A percentile compares a stretch with the other conserved stretches of the same genome.
Evolutionary conservation across 2,113 vertebrate species (phyloP).

Genomic region (Bubo blakistoni): DNA sequence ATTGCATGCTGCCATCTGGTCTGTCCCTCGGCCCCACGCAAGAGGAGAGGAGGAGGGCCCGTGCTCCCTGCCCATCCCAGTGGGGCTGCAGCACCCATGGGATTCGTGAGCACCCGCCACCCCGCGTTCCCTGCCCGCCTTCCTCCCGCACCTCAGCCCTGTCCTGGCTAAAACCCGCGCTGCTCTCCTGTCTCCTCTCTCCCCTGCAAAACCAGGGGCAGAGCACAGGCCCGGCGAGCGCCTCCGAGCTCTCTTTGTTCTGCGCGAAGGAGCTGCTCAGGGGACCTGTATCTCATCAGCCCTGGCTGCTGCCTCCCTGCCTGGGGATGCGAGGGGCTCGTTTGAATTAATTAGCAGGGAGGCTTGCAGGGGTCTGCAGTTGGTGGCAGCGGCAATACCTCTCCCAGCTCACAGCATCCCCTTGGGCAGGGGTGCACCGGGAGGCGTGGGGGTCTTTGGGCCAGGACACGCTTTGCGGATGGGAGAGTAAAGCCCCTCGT

Average conservation of each 20-base stretch:
- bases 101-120: background rate
- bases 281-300: conserved; percentile 19
- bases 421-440: rapidly evolving
- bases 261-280: background rate
- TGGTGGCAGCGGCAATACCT: background rate
- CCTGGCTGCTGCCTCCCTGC: conserved; percentile 8
- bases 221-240: background rate
- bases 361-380: background rate
- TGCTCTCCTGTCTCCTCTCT: background rate
- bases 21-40: background rate
- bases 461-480: rapidly evolving
- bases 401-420: background rate
- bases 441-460: background rate
- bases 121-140: background rate
- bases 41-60: background rate
- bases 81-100: background rate
- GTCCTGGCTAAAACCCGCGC: background rate
- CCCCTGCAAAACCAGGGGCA: background rate
- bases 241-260: conserved; percentile 39
- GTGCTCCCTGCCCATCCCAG: background rate
- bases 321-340: background rate
- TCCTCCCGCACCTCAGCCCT: background rate
- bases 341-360: conserved; percentile 15
- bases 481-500: background rate
- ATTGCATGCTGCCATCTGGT: conserved; percentile 18